Base-by-base conservation (phyloP, 2,888 invertebrate genomes). In the Geophilus truncorum region DNA sequence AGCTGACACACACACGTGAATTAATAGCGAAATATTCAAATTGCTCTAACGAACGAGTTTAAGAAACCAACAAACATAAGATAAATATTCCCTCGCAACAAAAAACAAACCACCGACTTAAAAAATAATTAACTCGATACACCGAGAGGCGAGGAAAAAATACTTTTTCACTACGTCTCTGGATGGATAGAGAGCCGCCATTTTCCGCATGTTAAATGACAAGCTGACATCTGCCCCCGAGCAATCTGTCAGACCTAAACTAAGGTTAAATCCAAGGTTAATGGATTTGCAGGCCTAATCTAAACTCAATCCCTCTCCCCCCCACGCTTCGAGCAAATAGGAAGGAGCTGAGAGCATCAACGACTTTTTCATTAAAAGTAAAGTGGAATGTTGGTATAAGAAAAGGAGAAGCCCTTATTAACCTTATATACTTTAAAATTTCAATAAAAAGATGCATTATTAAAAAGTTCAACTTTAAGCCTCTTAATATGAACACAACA, bases 181-280 rank as follows among this genome's bases (percentile, higher is more conserved):
- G 23, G 18, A 57, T 57, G n/a, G n/a, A n/a, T n/a, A 18, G 57
- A 57, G 57, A 57, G 57, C 7, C 57, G 5, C 57, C 57, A 57
- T 57, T 57, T 57, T 57, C 57, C 57, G 21, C 23, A 18, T 57
- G 23, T 57, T 57, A 57, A 57, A 57, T 57, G 57, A 57, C 57
- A 57, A 57, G 57, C 57, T 57, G 57, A 57, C 57, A 57, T 57
- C 57, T 57, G 57, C 57, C 57, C 57, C 23, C 57, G 23, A 57
- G 57, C 57, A 57, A 57, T 57, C 57, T 57, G 57, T 57, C 57
- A 57, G 57, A 57, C 57, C 57, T 57, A 57, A 57, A 57, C 57
- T 57, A 57, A 57, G 57, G 57, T 57, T 57, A 57, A 57, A 57
- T 57, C 57, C 57, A 57, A 57, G 57, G 57, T 57, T 57, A 57